Evolutionary conservation across 2,113 vertebrate species (phyloP).

Genomic region (Anguilla rostrata): DNA sequence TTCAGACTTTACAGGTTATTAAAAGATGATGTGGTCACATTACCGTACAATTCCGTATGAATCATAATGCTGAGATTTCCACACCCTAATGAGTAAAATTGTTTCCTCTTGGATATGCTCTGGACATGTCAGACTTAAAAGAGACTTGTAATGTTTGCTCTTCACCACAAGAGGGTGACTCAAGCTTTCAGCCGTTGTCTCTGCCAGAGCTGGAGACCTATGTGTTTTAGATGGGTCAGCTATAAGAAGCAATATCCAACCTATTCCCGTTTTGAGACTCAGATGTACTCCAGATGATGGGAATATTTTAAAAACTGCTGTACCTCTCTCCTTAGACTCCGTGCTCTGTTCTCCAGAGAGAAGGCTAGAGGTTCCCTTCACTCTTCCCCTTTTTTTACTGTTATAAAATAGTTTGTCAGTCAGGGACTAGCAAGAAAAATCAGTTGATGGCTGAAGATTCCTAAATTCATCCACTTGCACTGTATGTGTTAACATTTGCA

Average conservation of each 20-base stretch:
- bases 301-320: not conserved
- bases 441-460: not conserved
- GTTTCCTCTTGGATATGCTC: not conserved
- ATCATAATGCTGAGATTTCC: not conserved
- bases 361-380: not conserved
- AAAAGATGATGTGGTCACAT: not conserved
- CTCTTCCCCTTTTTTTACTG: not conserved
- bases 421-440: not conserved
- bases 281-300: not conserved
- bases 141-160: not conserved
- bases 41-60: not conserved
- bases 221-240: too few relatives aligned
- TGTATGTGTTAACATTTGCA: not conserved
- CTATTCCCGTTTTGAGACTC: not conserved
- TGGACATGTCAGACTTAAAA: not conserved
- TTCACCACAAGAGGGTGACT: constrained; percentile 8
- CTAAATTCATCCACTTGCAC: not conserved
- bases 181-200: not conserved
- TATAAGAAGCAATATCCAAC: not conserved
- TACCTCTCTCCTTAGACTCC: not conserved
- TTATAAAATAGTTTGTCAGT: not conserved
- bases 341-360: not conserved
- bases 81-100: too few relatives aligned
- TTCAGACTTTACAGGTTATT: not conserved
- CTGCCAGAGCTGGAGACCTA: not conserved